Evolutionary conservation across 2,888 invertebrate genomes (phyloP).

Genomic region (Plemyria rubiginata): DNA sequence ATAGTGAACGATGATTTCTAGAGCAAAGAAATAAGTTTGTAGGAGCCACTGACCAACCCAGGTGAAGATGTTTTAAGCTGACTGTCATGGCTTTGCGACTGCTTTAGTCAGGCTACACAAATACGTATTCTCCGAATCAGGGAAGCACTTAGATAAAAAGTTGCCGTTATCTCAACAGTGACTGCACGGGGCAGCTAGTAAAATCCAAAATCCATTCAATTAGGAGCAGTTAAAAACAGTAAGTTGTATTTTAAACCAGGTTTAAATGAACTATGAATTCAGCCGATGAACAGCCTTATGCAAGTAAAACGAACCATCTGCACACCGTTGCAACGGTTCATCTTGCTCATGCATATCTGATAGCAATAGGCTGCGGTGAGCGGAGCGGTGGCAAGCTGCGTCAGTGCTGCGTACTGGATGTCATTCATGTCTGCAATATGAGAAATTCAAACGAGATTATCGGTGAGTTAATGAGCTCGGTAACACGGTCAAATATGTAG

Average conservation of each 20-base stretch:
- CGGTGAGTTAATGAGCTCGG: background rate
- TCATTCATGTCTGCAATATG: constrained; percentile 76
- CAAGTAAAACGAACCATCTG: constrained; percentile 56
- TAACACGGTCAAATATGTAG: too few species aligned
- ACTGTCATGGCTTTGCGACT: background rate
- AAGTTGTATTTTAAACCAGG: background rate
- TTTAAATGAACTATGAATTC: background rate
- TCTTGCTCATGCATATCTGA: constrained; percentile 63
- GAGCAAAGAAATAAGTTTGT: background rate
- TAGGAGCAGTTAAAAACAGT: too few species aligned
- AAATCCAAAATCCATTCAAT: too few species aligned
- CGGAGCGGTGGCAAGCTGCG: constrained; percentile 87
- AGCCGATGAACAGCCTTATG: background rate
- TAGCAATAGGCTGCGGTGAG: constrained; percentile 86
- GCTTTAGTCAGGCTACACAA: background rate
- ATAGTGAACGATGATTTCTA: constrained; percentile 58
- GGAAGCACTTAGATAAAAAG: too few species aligned
- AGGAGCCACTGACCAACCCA: background rate
- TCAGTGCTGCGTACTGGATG: constrained; percentile 86
- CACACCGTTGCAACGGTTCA: constrained; percentile 53
- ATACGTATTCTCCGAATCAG: background rate
- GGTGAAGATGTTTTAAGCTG: background rate
- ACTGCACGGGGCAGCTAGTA: too few species aligned
- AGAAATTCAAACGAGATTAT: background rate
- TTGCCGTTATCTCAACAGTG: too few species aligned